Conservation (phyloP, 2,113 vertebrate genomes). For the Steatornis caripensis region DNA sequence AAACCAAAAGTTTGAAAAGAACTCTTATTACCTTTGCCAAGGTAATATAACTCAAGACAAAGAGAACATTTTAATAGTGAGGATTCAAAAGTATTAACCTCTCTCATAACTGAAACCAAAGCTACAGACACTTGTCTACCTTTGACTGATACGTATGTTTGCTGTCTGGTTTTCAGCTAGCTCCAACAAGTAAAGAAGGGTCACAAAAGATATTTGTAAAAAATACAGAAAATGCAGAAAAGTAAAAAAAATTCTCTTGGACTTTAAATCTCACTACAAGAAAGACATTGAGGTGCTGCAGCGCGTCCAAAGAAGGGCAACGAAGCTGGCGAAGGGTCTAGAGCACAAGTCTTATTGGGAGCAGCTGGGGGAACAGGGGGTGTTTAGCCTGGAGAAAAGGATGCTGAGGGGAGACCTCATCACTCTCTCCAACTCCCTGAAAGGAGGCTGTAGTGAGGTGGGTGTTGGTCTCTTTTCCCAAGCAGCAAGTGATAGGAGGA, state of each 20-base stretch:
- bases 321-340: not conserved
- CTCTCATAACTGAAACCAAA: not conserved
- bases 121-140: not conserved
- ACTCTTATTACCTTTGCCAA: not conserved
- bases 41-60: not conserved
- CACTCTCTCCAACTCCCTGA: too few species aligned
- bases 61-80: not conserved
- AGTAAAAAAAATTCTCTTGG: not conserved
- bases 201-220: not conserved
- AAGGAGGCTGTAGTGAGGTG: too few species aligned
- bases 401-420: too few species aligned
- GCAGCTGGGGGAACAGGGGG: not conserved
- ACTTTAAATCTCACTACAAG: not conserved
- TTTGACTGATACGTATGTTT: not conserved
- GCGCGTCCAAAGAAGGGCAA: not conserved
- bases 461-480: too few species aligned
- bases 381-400: not conserved
- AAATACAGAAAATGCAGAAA: not conserved
- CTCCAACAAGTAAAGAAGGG: not conserved
- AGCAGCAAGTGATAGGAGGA: too few species aligned
- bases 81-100: not conserved
- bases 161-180: not conserved
- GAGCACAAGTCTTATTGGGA: not conserved
- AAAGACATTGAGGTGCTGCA: not conserved
- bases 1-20: not conserved